These are phyloP conservation scores for Maniola jurtina DNA, from an alignment of 1,140 invertebrate species.

Conservation along the genomic window DNA sequence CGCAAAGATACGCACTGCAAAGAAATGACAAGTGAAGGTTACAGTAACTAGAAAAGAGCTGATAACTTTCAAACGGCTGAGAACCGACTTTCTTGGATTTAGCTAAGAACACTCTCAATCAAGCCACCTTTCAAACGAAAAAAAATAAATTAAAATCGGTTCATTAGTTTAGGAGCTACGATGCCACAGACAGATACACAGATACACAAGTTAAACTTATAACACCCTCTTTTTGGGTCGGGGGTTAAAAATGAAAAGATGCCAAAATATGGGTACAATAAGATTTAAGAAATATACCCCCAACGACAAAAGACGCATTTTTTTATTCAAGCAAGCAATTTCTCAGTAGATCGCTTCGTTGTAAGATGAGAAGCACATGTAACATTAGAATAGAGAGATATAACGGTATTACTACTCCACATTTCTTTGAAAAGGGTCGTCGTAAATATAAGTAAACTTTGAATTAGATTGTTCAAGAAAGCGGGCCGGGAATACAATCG, in stretches of 20 bases:
- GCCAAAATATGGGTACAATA: background rate
- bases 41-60: no score
- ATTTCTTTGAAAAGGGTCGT: conserved; percentile 29
- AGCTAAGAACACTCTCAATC: no score
- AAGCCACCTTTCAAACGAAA: no score
- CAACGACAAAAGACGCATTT: background rate
- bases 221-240: no score
- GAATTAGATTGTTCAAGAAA: conserved; percentile 28
- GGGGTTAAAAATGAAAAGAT: background rate
- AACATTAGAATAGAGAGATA: conserved; percentile 22
- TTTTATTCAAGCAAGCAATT: background rate
- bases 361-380: conserved; percentile 23
- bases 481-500: conserved; percentile 27
- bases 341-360: conserved; percentile 9
- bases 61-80: no score
- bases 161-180: no score
- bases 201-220: no score
- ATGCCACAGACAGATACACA: no score
- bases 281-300: background rate
- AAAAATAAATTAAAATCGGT: no score
- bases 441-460: conserved; percentile 29
- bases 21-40: no score
- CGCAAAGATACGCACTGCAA: no score
- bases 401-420: conserved; percentile 21
- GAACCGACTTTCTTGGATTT: no score